Conservation (phyloP, 1,140 invertebrate species). For the Drosophila willistoni region DNA sequence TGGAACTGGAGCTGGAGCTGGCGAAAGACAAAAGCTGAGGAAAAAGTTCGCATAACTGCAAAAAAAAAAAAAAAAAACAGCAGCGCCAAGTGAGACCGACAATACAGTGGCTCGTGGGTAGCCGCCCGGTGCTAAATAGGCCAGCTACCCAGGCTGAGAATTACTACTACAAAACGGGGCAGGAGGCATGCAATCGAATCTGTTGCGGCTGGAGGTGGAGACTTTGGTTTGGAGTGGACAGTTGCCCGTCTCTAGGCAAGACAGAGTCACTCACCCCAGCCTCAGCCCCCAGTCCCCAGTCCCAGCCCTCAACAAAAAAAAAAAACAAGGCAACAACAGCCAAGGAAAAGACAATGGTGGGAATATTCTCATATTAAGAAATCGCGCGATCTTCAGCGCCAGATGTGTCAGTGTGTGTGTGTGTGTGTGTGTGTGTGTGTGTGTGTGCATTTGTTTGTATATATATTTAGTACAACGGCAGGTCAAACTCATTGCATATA, state of each 20-base stretch:
- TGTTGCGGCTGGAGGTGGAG: constrained; percentile 32
- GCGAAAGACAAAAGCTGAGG: constrained; percentile 58
- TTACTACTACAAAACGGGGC: background rate
- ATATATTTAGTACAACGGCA: constrained; percentile 80
- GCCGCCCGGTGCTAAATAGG: constrained; percentile 72
- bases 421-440: constrained; percentile 61
- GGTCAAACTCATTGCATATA: constrained; percentile 55
- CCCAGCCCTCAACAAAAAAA: background rate
- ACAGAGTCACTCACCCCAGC: constrained; percentile 50
- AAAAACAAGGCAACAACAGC: constrained; percentile 8
- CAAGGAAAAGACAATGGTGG: constrained; percentile 74
- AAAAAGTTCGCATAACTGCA: constrained; percentile 76
- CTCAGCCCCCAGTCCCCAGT: constrained; percentile 21
- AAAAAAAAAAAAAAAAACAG: constrained; percentile 58
- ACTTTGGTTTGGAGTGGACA: constrained; percentile 12
- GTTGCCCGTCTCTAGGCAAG: constrained; percentile 11
- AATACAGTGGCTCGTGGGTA: constrained; percentile 66
- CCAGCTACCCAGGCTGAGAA: constrained; percentile 24
- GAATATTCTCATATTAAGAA: constrained; percentile 83
- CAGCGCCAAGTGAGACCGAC: constrained; percentile 42
- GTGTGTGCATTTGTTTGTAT: constrained; percentile 50
- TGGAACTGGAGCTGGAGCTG: constrained; percentile 9
- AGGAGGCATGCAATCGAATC: constrained; percentile 67
- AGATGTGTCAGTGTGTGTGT: constrained; percentile 67
- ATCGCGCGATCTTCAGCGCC: constrained; percentile 79